phyloP scores from a whole-genome alignment of 2,113 vertebrate genomes.

The Oncorhynchus nerka region DNA sequence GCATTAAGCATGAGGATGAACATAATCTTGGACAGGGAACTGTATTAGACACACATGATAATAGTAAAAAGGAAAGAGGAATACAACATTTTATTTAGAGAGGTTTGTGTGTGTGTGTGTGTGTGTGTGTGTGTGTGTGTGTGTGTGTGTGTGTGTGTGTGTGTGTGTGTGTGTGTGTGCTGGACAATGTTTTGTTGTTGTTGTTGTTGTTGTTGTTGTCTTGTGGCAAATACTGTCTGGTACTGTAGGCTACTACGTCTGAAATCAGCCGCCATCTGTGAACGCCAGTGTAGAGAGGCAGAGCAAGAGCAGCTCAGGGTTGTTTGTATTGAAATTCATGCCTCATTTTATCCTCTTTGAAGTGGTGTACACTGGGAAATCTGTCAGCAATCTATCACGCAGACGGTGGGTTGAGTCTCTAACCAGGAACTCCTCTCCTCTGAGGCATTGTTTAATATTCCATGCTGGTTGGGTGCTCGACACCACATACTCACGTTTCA shows the following conservation, averaged over 20 bases:
- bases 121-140: no score
- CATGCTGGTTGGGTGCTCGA: slow-evolving; percentile 29
- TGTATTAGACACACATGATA: slow-evolving; percentile 39
- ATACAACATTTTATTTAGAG: slow-evolving; percentile 37
- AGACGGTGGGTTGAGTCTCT: neutral
- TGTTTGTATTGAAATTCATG: slow-evolving; percentile 43
- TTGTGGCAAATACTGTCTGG: slow-evolving; percentile 2
- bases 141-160: no score
- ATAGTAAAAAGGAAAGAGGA: slow-evolving; percentile 37
- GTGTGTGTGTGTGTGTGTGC: no score
- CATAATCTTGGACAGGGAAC: slow-evolving; percentile 52
- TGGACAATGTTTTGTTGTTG: neutral
- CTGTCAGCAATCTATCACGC: slow-evolving; percentile 43
- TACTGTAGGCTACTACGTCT: neutral
- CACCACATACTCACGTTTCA: slow-evolving; percentile 27
- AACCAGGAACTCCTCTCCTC: slow-evolving; percentile 26
- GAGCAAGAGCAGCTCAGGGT: slow-evolving; percentile 7
- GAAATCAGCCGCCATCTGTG: slow-evolving; percentile 17
- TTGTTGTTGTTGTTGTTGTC: slow-evolving; percentile 9
- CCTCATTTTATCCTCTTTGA: slow-evolving; percentile 48
- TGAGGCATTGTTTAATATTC: slow-evolving; percentile 47
- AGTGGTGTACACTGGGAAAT: slow-evolving; percentile 40
- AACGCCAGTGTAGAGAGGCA: neutral
- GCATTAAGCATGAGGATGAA: slow-evolving; percentile 31
- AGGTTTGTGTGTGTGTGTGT: slow-evolving; percentile 21